These are phyloP conservation scores for Cynopterus brachyotis DNA, from an alignment of 2,113 vertebrate genomes.

Conservation along the genomic window DNA sequence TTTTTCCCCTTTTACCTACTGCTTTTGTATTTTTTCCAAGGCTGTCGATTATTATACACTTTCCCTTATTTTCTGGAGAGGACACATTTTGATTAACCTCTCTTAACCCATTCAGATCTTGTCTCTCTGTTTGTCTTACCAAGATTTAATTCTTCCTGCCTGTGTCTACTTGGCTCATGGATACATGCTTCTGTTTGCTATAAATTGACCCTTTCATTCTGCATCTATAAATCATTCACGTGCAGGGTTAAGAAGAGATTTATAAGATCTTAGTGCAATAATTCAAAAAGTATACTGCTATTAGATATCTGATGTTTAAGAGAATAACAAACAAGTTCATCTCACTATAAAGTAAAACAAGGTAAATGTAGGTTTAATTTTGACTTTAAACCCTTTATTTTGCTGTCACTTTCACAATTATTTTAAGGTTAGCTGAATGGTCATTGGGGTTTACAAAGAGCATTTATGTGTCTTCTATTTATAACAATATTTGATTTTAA, in stretches of 20 bases:
- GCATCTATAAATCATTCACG: constrained; percentile 74
- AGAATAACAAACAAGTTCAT: constrained; percentile 73
- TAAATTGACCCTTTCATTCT: constrained; percentile 65
- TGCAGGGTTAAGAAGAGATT: constrained; percentile 76
- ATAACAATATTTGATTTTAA: constrained; percentile 43
- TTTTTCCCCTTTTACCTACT: background rate
- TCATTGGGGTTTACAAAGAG: background rate
- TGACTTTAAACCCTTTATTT: constrained; percentile 50
- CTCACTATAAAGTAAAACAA: constrained; percentile 70
- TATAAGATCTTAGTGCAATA: constrained; percentile 76
- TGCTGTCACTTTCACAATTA: constrained; percentile 34
- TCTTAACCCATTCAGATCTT: constrained; percentile 76
- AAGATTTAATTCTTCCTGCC: constrained; percentile 69
- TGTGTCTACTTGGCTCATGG: constrained; percentile 61
- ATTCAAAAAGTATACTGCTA: constrained; percentile 67
- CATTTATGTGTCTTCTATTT: background rate
- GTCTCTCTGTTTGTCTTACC: constrained; percentile 66
- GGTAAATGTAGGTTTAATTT: constrained; percentile 69
- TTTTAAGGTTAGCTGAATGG: constrained; percentile 63
- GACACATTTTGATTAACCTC: constrained; percentile 81
- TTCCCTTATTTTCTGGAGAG: constrained; percentile 4
- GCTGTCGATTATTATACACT: constrained; percentile 49
- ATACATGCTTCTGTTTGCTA: constrained; percentile 66
- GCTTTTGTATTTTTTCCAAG: constrained; percentile 37
- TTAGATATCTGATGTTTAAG: constrained; percentile 69